Evolutionary conservation across 2,113 vertebrate genomes (phyloP).

Genomic region (Marmota flaviventris): DNA sequence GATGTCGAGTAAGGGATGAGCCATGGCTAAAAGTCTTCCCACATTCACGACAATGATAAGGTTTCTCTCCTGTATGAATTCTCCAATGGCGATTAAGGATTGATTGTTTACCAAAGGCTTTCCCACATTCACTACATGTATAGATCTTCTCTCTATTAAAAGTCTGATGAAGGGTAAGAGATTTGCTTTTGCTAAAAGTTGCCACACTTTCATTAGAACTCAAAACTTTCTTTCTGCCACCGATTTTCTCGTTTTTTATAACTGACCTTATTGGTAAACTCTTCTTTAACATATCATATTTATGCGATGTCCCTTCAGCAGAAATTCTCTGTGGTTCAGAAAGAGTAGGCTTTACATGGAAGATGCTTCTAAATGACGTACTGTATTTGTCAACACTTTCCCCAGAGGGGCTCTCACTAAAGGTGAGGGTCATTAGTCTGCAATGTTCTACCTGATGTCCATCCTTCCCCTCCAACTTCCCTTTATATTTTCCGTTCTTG

Average conservation of each 20-base stretch:
- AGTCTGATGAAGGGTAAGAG: slow-evolving; percentile 55
- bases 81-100: slow-evolving; percentile 73
- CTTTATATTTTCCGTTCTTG: neutral
- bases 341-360: slow-evolving; percentile 45
- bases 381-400: slow-evolving; percentile 21
- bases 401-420: slow-evolving; percentile 5
- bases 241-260: slow-evolving; percentile 54
- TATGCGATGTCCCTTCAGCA: slow-evolving; percentile 55
- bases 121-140: slow-evolving; percentile 75
- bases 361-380: neutral
- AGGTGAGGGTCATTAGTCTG: slow-evolving; percentile 39
- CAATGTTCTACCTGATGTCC: slow-evolving; percentile 55
- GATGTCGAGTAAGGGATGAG: slow-evolving; percentile 78
- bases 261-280: slow-evolving; percentile 39
- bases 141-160: slow-evolving; percentile 60
- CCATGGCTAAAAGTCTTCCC: slow-evolving; percentile 77
- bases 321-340: slow-evolving; percentile 68
- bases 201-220: slow-evolving; percentile 57
- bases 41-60: slow-evolving; percentile 73
- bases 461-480: slow-evolving; percentile 2
- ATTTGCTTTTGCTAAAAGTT: slow-evolving; percentile 63
- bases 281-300: slow-evolving; percentile 55
- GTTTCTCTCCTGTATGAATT: slow-evolving; percentile 79
- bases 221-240: slow-evolving; percentile 35
- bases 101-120: slow-evolving; percentile 77